phyloP scores from a whole-genome alignment of 2,888 invertebrate species.

The Hemistola chrysoprasaria region DNA sequence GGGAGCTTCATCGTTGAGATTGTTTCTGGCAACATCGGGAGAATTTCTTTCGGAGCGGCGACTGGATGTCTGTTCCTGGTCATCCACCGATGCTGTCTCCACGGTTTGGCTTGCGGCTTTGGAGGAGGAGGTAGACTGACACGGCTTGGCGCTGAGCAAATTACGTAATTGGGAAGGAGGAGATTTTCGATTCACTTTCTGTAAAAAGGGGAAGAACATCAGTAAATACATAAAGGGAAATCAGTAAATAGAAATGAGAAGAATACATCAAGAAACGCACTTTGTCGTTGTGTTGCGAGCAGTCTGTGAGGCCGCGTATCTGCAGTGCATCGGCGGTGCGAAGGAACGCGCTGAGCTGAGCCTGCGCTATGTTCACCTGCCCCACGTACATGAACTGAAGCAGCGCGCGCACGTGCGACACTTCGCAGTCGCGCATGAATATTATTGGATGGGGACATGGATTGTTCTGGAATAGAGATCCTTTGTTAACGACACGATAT shows the following conservation, averaged over 20 bases:
- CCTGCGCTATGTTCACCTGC: constrained; percentile 91
- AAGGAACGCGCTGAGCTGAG: constrained; percentile 88
- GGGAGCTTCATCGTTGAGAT: constrained; percentile 80
- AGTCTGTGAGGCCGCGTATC: constrained; percentile 89
- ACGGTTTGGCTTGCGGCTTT: constrained; percentile 82
- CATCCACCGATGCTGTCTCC: constrained; percentile 72
- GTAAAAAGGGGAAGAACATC: constrained; percentile 38
- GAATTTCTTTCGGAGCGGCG: constrained; percentile 77
- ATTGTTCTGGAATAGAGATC: constrained; percentile 85
- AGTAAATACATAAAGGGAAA: too few species aligned
- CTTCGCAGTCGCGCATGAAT: constrained; percentile 92
- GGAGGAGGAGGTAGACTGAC: constrained; percentile 80
- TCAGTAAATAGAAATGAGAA: too few species aligned
- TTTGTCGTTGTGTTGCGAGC: constrained; percentile 81
- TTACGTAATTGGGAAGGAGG: constrained; percentile 81
- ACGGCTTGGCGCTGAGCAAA: constrained; percentile 80
- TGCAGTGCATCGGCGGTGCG: constrained; percentile 90
- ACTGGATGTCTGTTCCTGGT: constrained; percentile 69
- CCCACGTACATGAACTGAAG: constrained; percentile 94
- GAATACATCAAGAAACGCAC: constrained; percentile 36
- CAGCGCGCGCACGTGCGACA: constrained; percentile 88
- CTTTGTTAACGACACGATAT: too few species aligned
- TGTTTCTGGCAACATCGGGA: constrained; percentile 81
- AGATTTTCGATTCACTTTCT: constrained; percentile 78
- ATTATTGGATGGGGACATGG: constrained; percentile 93